Evolutionary conservation across 2,888 invertebrate genomes (phyloP).

Genomic region (Stratiomys singularior): DNA sequence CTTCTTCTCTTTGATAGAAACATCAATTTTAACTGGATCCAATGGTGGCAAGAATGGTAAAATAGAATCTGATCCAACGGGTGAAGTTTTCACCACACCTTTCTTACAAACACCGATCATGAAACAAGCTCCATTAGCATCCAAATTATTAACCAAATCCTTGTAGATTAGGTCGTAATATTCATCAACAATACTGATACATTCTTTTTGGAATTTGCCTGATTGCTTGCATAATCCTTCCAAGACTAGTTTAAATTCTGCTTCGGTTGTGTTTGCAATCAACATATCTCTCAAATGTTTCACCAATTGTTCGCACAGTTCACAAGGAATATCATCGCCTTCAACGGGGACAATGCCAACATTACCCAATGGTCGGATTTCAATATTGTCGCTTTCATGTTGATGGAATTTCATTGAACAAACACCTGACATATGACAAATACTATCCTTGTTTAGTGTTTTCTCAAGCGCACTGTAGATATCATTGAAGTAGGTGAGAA

Average conservation of each 20-base stretch:
- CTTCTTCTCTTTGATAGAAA: conserved; percentile 56
- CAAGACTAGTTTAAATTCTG: conserved; percentile 81
- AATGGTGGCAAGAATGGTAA: conserved; percentile 70
- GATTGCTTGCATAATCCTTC: conserved; percentile 85
- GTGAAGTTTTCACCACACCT: conserved; percentile 50
- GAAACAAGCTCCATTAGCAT: conserved; percentile 76
- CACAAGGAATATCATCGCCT: conserved; percentile 78
- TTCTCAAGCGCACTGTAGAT: conserved; percentile 73
- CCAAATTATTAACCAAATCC: conserved; percentile 74
- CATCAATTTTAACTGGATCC: conserved; percentile 64
- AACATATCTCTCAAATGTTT: conserved; percentile 81
- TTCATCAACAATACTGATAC: conserved; percentile 78
- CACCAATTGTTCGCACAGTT: conserved; percentile 86
- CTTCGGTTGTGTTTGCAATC: conserved; percentile 85
- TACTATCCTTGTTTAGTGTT: conserved; percentile 72
- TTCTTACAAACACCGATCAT: conserved; percentile 69
- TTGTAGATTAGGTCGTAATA: conserved; percentile 81
- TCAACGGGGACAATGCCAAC: conserved; percentile 69
- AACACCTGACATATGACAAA: conserved; percentile 82
- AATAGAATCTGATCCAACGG: conserved; percentile 1
- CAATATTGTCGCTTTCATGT: conserved; percentile 72
- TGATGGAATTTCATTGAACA: conserved; percentile 75
- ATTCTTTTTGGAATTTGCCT: conserved; percentile 76
- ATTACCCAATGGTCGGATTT: conserved; percentile 69
- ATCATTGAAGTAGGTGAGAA: conserved; percentile 78